Evolutionary conservation across 2,797 vertebrate species (phyloP), one percentile per base, ranked within the genome.

Genomic region (Coluber constrictor): DNA sequence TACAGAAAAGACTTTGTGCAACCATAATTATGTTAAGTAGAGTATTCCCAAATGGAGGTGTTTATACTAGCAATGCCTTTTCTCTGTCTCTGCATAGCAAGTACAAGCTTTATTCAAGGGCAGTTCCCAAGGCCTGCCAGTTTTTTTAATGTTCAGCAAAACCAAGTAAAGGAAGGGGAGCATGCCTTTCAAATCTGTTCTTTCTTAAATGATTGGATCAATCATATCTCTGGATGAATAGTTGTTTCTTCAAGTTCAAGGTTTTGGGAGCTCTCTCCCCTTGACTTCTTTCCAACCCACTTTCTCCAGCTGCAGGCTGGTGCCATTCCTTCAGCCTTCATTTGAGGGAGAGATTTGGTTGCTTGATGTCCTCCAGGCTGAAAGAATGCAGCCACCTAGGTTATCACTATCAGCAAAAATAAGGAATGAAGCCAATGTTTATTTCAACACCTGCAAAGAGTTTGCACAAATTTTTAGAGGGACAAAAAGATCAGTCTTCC

Each of bases 361-460:
- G 90, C 74, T 90, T 3, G 54, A 87, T 8, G 92, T 94, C 93
- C 92, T 96, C 92, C 89, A 60, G 93, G 90, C 92, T 90, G 92
- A 87, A 89, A 0, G 0, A 74, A 90, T 20, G 0, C 51, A 12
- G 92, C 25, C 29, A 32, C 88, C 79, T 83, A 79, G 32, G 83
- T 96, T 96, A 97, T 97, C 96, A 93, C 96, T 96, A 97, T 97
- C 96, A 93, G 96, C 55, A 93, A 57, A 95, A 96, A 90, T 23
- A 94, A 95, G 94, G 89, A 95, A 92, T 43, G 90, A 94, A 95
- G 95, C 93, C 60, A 88, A 93, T 43, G 13, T 5, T 63, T 51
- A 54, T 29, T 59, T 20, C 18, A 7, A 47, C 32, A 43, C 90
- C 56, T 57, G 47, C 70, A 63, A 86, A 20, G 55, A 23, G 13